Evolutionary conservation across 2,888 invertebrate species (phyloP), one percentile per base, ranked within the genome.

Genomic region (Xestobium rufovillosum): DNA sequence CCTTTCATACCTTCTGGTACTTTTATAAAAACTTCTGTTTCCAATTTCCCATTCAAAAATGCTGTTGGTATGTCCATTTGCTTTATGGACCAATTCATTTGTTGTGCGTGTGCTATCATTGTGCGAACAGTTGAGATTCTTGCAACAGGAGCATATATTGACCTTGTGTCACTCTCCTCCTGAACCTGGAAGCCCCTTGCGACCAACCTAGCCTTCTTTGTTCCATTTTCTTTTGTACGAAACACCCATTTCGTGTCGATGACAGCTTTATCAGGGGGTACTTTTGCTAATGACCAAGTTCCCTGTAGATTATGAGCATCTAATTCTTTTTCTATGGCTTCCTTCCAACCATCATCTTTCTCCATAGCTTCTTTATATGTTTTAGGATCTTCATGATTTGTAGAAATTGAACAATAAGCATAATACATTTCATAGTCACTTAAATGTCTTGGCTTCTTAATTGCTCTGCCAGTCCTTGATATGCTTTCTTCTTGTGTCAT

Each of bases 21-120:
- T 8, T 32, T n/a, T n/a, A 43, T 43, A 17, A 37, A 44, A 8
- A 46, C 26, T 32, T 47, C 43, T 15, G n/a, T 37, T 15, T 48
- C 32, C 17, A 48, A 16, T 3, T 26, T 27, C 3, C 47, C 47
- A 40, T 50, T 50, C 15, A 47, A 36, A 36, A 50, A 47, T n/a
- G 48, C 49, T 33, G 48, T 40, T 12, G 39, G 40, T 11, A 48
- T 36, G 35, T 47, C 47, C 8, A 47, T n/a, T 31, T 47, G 45
- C 13, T 9, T 28, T 31, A 44, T 34, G n/a, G 34, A 26, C 41
- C 32, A 43, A 19, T 39, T 26, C 3, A 42, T 31, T 35, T 47
- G 36, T 31, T 43, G n/a, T 15, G 47, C 35, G 8, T 36, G 8
- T 8, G 47, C 40, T 13, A 49, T 26, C n/a, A 48, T 9, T 15